These are phyloP conservation scores for Sebastes steindachneri DNA, from an alignment of 2,797 vertebrate species.

Conservation along the genomic window DNA sequence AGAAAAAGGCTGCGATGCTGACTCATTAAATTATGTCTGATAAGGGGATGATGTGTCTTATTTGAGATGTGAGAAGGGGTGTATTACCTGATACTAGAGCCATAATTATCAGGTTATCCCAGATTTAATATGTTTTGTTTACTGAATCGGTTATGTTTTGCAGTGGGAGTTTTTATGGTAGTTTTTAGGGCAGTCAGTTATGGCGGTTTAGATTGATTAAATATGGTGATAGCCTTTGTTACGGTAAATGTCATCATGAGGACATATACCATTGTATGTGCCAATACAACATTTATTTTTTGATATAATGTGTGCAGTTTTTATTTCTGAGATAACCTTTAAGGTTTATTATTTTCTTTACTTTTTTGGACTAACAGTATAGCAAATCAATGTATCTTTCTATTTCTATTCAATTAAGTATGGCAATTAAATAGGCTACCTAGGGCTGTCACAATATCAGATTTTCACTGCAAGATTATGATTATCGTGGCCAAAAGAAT, in stretches of 20 bases:
- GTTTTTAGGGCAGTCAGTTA: background rate
- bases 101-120: background rate
- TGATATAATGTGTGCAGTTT: background rate
- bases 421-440: too few species aligned
- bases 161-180: background rate
- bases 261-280: background rate
- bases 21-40: slow-evolving; percentile 54
- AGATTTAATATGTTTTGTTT: background rate
- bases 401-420: background rate
- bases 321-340: background rate
- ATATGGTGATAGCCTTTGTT: too few species aligned
- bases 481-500: too few species aligned
- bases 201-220: too few species aligned
- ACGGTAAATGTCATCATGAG: too few species aligned
- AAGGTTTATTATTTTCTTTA: background rate
- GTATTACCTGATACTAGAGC: background rate
- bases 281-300: background rate
- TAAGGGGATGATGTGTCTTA: slow-evolving; percentile 6
- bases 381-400: background rate
- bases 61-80: background rate
- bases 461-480: too few species aligned
- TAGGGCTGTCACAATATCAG: too few species aligned
- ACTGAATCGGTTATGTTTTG: background rate
- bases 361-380: background rate
- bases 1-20: slow-evolving; percentile 41